Conservation (phyloP, 2,797 vertebrate genomes). For the Xerus rutilus region DNA sequence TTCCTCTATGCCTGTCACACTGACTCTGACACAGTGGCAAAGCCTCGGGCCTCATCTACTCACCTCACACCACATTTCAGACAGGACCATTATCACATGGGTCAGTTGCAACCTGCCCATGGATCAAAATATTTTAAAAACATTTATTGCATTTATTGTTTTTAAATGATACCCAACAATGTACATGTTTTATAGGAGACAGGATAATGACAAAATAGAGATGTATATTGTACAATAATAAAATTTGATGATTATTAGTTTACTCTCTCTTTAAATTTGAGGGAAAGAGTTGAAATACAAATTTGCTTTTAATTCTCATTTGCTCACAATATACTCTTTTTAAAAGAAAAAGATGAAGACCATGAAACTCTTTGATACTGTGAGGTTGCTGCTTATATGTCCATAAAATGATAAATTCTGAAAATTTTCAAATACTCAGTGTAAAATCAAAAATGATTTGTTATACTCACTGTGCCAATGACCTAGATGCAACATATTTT, state of each 20-base stretch:
- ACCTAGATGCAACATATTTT: background rate
- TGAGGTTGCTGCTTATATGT: background rate
- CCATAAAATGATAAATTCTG: background rate
- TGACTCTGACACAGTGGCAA: background rate
- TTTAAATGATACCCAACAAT: background rate
- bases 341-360: background rate
- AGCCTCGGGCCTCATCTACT: background rate
- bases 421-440: background rate
- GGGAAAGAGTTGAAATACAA: background rate
- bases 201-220: background rate
- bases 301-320: background rate
- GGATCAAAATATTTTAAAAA: background rate
- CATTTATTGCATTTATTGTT: too few species aligned
- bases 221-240: too few species aligned
- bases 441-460: background rate
- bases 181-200: background rate
- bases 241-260: background rate
- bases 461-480: background rate
- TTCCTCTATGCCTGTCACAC: background rate
- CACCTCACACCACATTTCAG: background rate
- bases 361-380: too few species aligned
- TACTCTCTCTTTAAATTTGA: background rate
- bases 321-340: background rate
- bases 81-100: background rate
- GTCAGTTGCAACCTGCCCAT: background rate